Base-by-base conservation (phyloP, 2,888 invertebrate species). In the Nematopogon swammerdamellus region DNA sequence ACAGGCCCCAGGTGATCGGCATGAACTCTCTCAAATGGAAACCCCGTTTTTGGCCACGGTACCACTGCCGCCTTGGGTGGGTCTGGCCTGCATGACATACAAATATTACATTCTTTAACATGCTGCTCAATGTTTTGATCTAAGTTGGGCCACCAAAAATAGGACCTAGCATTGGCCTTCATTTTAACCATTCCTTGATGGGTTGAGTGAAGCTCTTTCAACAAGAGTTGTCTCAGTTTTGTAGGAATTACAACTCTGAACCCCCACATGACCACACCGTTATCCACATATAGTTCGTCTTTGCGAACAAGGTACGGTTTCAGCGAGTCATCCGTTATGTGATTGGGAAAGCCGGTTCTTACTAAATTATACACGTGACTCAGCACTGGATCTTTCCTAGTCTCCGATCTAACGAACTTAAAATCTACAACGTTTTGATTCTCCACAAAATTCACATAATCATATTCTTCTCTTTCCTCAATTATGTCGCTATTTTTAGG, bases 381-480 rank as follows among this genome's bases (percentile, higher is more conserved):
- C 19, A 53, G 46, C 3, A 48, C 30, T 25, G 49, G 20, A 48
- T 53, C 53, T 44, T 51, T 51, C 19, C 51, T 51, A 19, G 53
- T 53, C 45, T 51, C 53, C 11, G 47, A 49, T 44, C 51, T 42
- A 11, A 53, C 25, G 10, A 46, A 16, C 25, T 51, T 48, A 25
- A 53, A 46, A 46, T 52, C 49, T 14, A 52, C 47, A 16, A 49
- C 48, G 50, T 49, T 49, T 49, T 52, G 49, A 17, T 46, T 46
- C 18, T 52, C 51, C 4, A 52, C 30, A 51, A 52, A 50, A 46
- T 52, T 50, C 18, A 52, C 43, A 48, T 52, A 52, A 19, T 52
- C 52, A 50, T 30, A 52, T 8, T 52, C 43, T 16, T 43, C 14
- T 43, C 2, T 36, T 14, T 29, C 18, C 17, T 11, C 29, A 10